These are phyloP conservation scores for Apistogramma diplotaenia DNA, from an alignment of 2,113 vertebrate species.

Conservation along the genomic window DNA sequence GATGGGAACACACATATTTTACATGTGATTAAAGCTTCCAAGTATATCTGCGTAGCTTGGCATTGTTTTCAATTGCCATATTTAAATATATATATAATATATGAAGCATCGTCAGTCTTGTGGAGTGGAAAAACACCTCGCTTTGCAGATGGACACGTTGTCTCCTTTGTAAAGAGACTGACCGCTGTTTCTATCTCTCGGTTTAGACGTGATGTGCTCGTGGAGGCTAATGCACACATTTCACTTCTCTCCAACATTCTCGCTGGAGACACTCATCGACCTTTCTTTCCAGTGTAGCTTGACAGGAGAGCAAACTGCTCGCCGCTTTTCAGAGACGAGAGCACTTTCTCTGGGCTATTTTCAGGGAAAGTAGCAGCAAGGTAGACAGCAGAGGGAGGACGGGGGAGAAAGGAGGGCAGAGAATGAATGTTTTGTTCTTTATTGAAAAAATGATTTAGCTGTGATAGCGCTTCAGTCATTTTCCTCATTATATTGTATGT, in stretches of 20 bases:
- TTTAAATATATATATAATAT: no score
- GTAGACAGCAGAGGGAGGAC: neutral
- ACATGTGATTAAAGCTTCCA: no score
- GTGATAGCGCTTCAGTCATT: neutral
- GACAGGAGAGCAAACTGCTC: slow-evolving; percentile 52
- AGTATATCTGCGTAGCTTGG: no score
- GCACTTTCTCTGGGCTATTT: slow-evolving; percentile 42
- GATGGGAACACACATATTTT: no score
- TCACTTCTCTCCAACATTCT: slow-evolving; percentile 9
- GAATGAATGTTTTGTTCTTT: neutral
- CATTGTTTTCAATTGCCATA: no score
- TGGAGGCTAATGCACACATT: slow-evolving; percentile 17
- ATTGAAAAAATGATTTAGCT: slow-evolving; percentile 12
- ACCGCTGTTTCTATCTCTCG: neutral
- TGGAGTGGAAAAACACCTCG: no score
- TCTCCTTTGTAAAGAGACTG: neutral
- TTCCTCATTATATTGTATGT: neutral
- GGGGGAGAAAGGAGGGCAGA: neutral
- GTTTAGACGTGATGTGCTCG: slow-evolving; percentile 5
- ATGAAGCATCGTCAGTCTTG: neutral
- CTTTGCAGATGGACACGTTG: neutral
- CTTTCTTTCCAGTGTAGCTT: slow-evolving; percentile 41
- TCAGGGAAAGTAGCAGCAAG: neutral
- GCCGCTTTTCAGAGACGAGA: slow-evolving; percentile 33
- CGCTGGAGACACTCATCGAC: slow-evolving; percentile 31